Base-by-base conservation (phyloP, 2,888 invertebrate genomes). In the Eilema depressum region DNA sequence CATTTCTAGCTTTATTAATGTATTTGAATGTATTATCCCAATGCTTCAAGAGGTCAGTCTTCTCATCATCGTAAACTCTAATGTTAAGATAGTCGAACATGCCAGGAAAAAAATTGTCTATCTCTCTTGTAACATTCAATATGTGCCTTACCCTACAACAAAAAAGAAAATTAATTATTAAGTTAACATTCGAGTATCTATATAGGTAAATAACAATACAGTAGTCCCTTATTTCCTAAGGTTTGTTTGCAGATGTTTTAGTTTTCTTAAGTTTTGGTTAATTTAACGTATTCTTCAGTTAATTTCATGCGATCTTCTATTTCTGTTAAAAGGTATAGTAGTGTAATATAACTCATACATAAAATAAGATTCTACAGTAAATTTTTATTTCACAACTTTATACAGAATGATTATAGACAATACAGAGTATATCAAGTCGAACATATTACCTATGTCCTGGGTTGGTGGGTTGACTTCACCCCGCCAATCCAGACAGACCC, bases 41-140 rank as follows among this genome's bases (percentile, higher is more conserved):
- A 92, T 99, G 98, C 91, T 98, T 98, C 75, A 99, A 96, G 85
- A 99, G 96, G 93, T 99, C 98, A 77, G 99, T 99, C 94, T 98
- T 98, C 92, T 99, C 99, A 90, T 98, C 98, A 91, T 99, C 99
- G 90, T 98, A 99, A 67, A 99, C 99, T 83, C 99, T 97, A 78
- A 99, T 97, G 95, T 99, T 99, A 89, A 98, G 96, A 92, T 99
- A 99, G 89, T 98, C 97, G 93, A 99, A 99, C 96, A 98, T 98
- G 68, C 99, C 99, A 61, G 99, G 99, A 91, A 99, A 99, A 93
- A 99, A 99, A 95, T 99, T 99, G 95, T 99, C 99, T 82, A 99
- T 99, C 96, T 99, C 99, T 88, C 98, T 96, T 23, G 99, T 99
- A 73, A 99, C 99, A 93, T 99, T 99, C 87, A 99, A 95, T 88